Conservation (phyloP, 2,888 invertebrate species). For the Brenthis hecate region DNA sequence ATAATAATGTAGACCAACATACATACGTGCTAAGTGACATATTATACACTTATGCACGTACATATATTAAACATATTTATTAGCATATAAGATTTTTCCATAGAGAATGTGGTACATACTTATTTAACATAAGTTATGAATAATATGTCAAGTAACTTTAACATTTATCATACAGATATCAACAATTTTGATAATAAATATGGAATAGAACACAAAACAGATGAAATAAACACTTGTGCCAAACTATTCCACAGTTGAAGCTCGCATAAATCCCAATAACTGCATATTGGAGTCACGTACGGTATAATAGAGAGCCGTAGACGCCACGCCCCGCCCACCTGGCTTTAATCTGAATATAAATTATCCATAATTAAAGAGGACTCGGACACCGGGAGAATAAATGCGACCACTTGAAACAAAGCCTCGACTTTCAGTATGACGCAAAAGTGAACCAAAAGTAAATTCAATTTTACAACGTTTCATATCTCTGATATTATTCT, state of each 20-base stretch:
- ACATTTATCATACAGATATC: not conserved
- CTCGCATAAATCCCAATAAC: conserved; percentile 51
- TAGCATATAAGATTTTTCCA: too few relatives aligned
- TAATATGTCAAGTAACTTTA: too few relatives aligned
- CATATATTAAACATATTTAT: too few relatives aligned
- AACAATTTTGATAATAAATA: conserved; percentile 9
- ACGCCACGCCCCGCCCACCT: conserved; percentile 58
- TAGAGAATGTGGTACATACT: too few relatives aligned
- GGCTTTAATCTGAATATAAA: conserved; percentile 81
- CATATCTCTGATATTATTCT: conserved; percentile 17
- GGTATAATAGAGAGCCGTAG: conserved; percentile 53
- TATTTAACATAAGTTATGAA: too few relatives aligned
- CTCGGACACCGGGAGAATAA: conserved; percentile 78
- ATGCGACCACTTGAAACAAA: conserved; percentile 79
- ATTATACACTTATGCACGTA: too few relatives aligned
- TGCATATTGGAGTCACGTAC: conserved; percentile 63
- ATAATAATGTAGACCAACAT: too few relatives aligned
- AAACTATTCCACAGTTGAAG: conserved; percentile 43
- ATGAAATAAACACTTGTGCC: conserved; percentile 27
- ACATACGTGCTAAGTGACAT: too few relatives aligned
- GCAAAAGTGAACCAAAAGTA: conserved; percentile 32
- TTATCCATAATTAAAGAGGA: conserved; percentile 80
- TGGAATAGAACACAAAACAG: conserved; percentile 22
- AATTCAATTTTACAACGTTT: conserved; percentile 23
- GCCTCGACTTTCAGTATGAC: conserved; percentile 53